Base-by-base conservation (phyloP, 35 echinoderm and acorn worm species). In the Ptychodera flava region DNA sequence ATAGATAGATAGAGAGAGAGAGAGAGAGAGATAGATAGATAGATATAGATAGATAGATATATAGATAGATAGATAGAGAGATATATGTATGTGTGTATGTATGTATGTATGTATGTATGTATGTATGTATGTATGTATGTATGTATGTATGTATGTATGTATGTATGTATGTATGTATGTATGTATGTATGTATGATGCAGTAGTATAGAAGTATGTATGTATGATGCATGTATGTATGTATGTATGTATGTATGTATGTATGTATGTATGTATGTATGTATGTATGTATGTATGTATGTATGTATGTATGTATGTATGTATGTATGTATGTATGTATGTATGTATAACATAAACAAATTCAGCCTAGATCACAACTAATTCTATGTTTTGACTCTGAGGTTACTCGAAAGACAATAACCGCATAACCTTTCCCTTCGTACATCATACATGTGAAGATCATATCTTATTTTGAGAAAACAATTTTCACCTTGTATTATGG, bases 161-260 rank as follows among this genome's bases (percentile, higher is more conserved):
- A 22, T 64, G 45, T 64, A 22, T 64, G 45, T 64, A 22, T 64
- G 45, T 64, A 22, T 64, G 45, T 64, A 64, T 64, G 45, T 64
- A 64, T 64, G 45, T 64, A 64, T 64, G 45, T 64, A 64, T n/a
- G n/a, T n/a, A n/a, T n/a, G n/a, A n/a, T n/a, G n/a, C n/a, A n/a
- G n/a, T n/a, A n/a, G n/a, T n/a, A n/a, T n/a, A n/a, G n/a, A n/a
- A n/a, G n/a, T n/a, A n/a, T n/a, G n/a, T n/a, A n/a, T n/a, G n/a
- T n/a, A n/a, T n/a, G n/a, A n/a, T n/a, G n/a, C n/a, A n/a, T n/a
- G n/a, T n/a, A n/a, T 64, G 45, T 64, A 64, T 64, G 45, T 64
- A 64, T 64, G 45, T 64, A 64, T 64, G 45, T 64, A 64, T 64
- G 45, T 64, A 64, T 64, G 45, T 64, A 64, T 64, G 45, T 64